Base-by-base conservation (phyloP, 2,888 invertebrate genomes). In the Odontocolon sp. region DNA sequence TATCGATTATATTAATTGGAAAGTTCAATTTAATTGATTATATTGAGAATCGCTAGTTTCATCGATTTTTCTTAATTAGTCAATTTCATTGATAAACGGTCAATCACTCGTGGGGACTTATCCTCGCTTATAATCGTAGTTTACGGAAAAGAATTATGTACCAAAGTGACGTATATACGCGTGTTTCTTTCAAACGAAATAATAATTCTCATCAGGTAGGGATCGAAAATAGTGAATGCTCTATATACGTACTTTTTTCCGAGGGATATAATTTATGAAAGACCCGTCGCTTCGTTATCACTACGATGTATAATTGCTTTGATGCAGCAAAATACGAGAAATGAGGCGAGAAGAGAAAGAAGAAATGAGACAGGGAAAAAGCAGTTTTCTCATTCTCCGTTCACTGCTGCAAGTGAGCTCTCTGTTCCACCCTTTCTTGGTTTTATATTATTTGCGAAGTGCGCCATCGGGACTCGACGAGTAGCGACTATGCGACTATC, bases 401-500 rank as follows among this genome's bases (percentile, higher is more conserved):
- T 56, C 8, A 59, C 33, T 26, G 42, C 28, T 11, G 52, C 21
- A 0, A 8, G 63, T 14, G 61, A 2, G 18, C 33, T 9, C 50
- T 45, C 50, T 54, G 8, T 31, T 54, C 47, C 50, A 26, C 57
- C 9, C 56, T 42, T 66, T 72, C 64, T 50, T 40, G 52, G 18
- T 73, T 71, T 64, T 42, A 67, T 73, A 66, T 73, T 61, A 67
- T 73, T 73, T 67, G 59, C 67, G 26, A 67, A 73, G 67, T 73
- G 59, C 68, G 33, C 56, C 38, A 57, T 73, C 47, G 63, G 52
- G 52, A 52, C 59, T 52, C 26, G 67, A 67, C 9, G 59, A 69
- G 16, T n/a, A 14, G 59, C 28, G 47, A 57, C 56, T 16, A 36
- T 42, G 28, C 64, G 66, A 72, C 64, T 61, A 73, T 73, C 67